phyloP scores from a whole-genome alignment of 2,888 invertebrate species.

The Nematopogon swammerdamellus region DNA sequence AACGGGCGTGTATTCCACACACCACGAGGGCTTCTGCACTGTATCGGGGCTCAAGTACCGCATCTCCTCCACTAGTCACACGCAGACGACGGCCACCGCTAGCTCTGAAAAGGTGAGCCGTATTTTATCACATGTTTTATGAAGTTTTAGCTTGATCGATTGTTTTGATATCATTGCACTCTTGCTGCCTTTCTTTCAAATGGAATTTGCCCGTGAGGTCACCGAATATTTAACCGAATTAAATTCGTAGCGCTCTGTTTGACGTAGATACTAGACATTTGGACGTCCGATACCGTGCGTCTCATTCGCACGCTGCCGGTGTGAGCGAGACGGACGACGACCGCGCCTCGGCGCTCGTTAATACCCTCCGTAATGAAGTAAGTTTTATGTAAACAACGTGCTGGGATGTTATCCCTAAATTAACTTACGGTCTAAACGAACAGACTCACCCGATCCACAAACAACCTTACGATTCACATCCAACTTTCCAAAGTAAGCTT shows the following conservation, averaged over 20 bases:
- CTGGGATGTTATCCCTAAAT: conserved; percentile 33
- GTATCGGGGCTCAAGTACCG: conserved; percentile 84
- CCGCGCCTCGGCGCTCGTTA: conserved; percentile 35
- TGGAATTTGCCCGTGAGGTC: not conserved
- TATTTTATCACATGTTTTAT: too few relatives aligned
- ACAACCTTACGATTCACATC: not conserved
- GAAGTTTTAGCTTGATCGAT: too few relatives aligned
- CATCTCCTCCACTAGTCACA: conserved; percentile 83
- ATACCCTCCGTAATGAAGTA: conserved; percentile 42
- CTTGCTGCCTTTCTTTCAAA: not conserved
- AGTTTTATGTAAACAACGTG: conserved; percentile 47
- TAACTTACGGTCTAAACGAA: not conserved
- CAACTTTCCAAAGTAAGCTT: not conserved
- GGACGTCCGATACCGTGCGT: not conserved
- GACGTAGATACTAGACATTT: not conserved
- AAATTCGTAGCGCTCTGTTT: not conserved
- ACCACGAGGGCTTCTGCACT: conserved; percentile 81
- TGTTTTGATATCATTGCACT: too few relatives aligned
- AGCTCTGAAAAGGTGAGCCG: conserved; percentile 63
- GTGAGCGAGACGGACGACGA: not conserved
- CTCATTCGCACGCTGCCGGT: not conserved
- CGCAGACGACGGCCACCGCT: conserved; percentile 81
- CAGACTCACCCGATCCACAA: not conserved
- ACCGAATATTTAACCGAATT: not conserved
- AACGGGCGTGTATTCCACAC: conserved; percentile 80